These are phyloP conservation scores for Scartelaos histophorus DNA, from an alignment of 2,113 vertebrate genomes.

Conservation along the genomic window DNA sequence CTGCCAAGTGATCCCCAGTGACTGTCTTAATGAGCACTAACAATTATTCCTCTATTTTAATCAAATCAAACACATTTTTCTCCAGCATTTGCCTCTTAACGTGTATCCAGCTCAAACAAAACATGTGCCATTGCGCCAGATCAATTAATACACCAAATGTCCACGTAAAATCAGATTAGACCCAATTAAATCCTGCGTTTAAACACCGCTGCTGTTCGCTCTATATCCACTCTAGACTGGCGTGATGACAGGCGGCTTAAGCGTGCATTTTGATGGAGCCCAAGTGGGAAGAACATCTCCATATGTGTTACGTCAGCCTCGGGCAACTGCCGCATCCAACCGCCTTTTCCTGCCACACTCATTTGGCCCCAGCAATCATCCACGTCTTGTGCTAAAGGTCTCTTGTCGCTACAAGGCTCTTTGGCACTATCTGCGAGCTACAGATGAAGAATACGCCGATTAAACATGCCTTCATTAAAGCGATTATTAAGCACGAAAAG, in stretches of 20 bases:
- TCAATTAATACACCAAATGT: conserved; percentile 59
- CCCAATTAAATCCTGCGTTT: conserved; percentile 49
- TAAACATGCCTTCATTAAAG: conserved; percentile 78
- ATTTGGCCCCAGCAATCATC: conserved; percentile 73
- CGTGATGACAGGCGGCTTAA: conserved; percentile 63
- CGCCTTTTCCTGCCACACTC: conserved; percentile 76
- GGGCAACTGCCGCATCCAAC: conserved; percentile 56
- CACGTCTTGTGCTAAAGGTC: conserved; percentile 79
- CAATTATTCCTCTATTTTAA: not conserved
- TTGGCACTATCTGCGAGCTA: conserved; percentile 72
- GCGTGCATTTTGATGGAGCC: conserved; percentile 55
- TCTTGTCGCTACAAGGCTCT: conserved; percentile 72
- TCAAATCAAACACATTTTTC: conserved; percentile 1
- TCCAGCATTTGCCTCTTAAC: not conserved
- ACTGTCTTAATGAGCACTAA: not conserved
- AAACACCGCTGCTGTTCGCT: conserved; percentile 29
- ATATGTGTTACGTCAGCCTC: conserved; percentile 69
- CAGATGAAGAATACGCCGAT: conserved; percentile 67
- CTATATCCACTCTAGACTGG: conserved; percentile 27
- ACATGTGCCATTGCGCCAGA: conserved; percentile 27
- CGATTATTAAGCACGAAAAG: conserved; percentile 67
- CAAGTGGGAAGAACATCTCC: conserved; percentile 72
- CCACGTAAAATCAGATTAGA: conserved; percentile 57
- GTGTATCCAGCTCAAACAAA: conserved; percentile 24
- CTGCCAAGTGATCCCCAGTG: too few relatives aligned